phyloP scores from a whole-genome alignment of 2,113 vertebrate species.

The Candoia aspera region DNA sequence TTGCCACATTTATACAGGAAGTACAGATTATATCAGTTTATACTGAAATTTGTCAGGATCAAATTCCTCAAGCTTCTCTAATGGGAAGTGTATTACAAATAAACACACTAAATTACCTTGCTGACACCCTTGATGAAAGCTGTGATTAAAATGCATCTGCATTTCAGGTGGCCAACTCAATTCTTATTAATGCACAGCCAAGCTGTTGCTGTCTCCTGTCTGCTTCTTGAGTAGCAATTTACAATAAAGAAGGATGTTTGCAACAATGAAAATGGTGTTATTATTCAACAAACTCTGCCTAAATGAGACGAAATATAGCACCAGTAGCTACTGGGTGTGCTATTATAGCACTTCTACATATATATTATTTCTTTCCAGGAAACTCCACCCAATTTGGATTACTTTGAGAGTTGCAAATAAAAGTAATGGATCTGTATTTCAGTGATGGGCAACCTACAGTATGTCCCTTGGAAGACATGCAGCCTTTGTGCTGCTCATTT shows the following conservation, averaged over 20 bases:
- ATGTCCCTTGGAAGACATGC: background rate
- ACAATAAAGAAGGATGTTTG: background rate
- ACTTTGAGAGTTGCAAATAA: background rate
- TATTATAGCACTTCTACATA: background rate
- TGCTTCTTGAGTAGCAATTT: background rate
- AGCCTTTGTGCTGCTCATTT: background rate
- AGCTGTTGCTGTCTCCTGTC: background rate
- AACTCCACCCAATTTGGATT: background rate
- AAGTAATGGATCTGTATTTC: background rate
- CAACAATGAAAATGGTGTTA: background rate
- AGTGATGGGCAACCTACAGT: background rate
- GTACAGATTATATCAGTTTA: background rate
- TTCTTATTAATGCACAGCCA: background rate
- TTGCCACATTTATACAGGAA: background rate
- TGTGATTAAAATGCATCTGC: background rate
- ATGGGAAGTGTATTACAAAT: background rate
- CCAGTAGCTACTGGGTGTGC: background rate
- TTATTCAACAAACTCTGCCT: background rate
- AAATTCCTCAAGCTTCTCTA: conserved; percentile 1
- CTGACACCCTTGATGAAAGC: background rate
- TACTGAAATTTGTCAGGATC: background rate
- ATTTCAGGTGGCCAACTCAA: background rate
- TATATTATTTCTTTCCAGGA: background rate
- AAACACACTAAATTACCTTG: background rate
- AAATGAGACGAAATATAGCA: background rate